phyloP scores from a whole-genome alignment of 2,888 invertebrate species.

The Erpobdella octoculata region DNA sequence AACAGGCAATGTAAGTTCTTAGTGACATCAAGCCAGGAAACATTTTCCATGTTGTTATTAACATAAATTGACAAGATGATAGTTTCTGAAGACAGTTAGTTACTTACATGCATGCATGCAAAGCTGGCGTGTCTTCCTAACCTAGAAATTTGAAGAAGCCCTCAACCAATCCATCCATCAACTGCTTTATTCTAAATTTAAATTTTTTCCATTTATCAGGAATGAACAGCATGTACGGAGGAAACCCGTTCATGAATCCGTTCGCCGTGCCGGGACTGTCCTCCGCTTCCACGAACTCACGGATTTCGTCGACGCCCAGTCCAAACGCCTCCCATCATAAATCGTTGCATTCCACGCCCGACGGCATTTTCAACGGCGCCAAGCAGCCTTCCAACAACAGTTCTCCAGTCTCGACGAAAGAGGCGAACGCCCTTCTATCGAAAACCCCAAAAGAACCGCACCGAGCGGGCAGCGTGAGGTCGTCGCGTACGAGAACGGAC shows the following conservation, averaged over 20 bases:
- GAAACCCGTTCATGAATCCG: neutral
- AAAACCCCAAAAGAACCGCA: conserved; percentile 1
- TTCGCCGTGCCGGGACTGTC: neutral
- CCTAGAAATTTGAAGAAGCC: too few relatives aligned
- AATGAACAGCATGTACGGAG: conserved; percentile 16
- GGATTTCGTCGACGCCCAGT: conserved; percentile 31
- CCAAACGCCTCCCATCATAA: conserved; percentile 16
- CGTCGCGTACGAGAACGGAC: conserved; percentile 21
- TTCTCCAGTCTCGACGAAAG: conserved; percentile 13
- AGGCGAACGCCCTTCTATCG: neutral
- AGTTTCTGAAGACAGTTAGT: too few relatives aligned
- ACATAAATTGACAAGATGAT: too few relatives aligned
- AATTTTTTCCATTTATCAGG: neutral
- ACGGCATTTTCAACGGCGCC: conserved; percentile 14
- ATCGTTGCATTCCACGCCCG: conserved; percentile 17
- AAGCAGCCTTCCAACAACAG: conserved; percentile 7
- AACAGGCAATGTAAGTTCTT: too few relatives aligned
- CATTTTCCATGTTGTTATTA: too few relatives aligned
- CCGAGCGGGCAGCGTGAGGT: conserved; percentile 13
- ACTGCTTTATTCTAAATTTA: neutral
- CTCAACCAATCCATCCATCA: too few relatives aligned
- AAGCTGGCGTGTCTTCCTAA: too few relatives aligned
- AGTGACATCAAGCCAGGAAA: too few relatives aligned
- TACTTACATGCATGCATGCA: too few relatives aligned
- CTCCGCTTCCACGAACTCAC: conserved; percentile 30